Percentiles rank a stretch among this genome's conserved stretches.
Conservation (phyloP, 1,140 invertebrate species). For the Bombus balteatus region DNA sequence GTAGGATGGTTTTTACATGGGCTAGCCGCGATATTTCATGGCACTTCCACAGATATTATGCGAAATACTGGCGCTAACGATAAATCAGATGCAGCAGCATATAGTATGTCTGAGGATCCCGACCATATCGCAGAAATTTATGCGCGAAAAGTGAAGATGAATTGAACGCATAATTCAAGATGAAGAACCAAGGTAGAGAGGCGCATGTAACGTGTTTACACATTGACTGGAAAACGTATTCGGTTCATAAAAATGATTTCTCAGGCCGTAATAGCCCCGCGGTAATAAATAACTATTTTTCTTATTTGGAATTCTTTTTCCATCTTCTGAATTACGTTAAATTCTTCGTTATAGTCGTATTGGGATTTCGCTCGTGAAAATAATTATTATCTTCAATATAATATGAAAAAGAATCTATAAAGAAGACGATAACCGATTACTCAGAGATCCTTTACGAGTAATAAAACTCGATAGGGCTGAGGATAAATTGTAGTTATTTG, state of each 20-base stretch:
- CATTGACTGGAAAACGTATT: conserved; percentile 9
- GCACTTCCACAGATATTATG: conserved; percentile 18
- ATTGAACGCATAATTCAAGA: conserved; percentile 18
- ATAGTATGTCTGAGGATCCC: conserved; percentile 2
- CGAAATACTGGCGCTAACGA: conserved; percentile 13
- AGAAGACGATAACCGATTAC: neutral
- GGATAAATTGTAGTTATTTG: neutral
- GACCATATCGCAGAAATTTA: conserved; percentile 22
- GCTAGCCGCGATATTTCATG: conserved; percentile 5
- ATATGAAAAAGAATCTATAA: neutral
- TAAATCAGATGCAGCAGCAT: conserved; percentile 18
- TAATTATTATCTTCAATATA: neutral
- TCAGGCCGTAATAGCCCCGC: neutral
- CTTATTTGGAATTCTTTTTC: neutral
- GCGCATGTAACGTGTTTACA: neutral
- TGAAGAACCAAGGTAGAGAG: neutral
- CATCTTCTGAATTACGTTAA: neutral
- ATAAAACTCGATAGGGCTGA: neutral
- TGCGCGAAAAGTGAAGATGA: conserved; percentile 22
- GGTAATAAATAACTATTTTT: neutral
- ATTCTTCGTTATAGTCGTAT: neutral
- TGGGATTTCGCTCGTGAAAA: neutral
- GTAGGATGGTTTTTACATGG: neutral
- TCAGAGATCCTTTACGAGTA: neutral
- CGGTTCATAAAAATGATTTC: conserved; percentile 3